These are phyloP conservation scores for Nasonia longicornis DNA, from an alignment of 1,140 invertebrate genomes.

Conservation along the genomic window DNA sequence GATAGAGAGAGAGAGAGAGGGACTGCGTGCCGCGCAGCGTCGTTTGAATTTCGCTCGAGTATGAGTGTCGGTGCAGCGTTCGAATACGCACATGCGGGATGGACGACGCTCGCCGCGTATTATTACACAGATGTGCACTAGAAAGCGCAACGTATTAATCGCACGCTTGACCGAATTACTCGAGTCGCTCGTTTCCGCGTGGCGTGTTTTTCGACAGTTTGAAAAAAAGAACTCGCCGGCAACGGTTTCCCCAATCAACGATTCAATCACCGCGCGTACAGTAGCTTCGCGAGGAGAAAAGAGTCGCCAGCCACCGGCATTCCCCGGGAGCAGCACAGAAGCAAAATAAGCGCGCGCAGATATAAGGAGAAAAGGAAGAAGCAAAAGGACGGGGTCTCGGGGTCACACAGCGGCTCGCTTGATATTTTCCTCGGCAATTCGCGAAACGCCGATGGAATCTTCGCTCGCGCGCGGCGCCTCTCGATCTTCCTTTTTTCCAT, in stretches of 20 bases:
- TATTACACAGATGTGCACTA: background rate
- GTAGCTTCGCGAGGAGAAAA: too few species aligned
- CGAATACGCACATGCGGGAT: background rate
- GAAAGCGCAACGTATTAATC: background rate
- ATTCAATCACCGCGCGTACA: background rate
- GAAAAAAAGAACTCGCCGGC: background rate
- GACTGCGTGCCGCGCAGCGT: background rate
- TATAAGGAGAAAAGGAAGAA: background rate
- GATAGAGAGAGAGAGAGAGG: too few species aligned
- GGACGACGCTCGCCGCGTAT: background rate
- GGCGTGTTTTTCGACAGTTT: background rate
- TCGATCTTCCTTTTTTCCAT: background rate
- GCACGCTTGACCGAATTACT: background rate
- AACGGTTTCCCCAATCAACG: background rate
- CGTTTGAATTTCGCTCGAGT: slow-evolving; percentile 8
- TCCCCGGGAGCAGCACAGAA: too few species aligned
- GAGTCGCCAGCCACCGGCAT: too few species aligned
- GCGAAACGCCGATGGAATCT: slow-evolving; percentile 13
- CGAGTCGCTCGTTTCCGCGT: background rate
- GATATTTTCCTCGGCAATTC: slow-evolving; percentile 13
- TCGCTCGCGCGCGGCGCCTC: background rate
- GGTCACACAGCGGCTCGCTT: background rate
- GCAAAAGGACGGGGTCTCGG: background rate
- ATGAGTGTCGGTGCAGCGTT: too few species aligned
- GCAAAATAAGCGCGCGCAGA: too few species aligned